Conservation (phyloP, 2,888 invertebrate species). For the Oconnorella tubifera region DNA sequence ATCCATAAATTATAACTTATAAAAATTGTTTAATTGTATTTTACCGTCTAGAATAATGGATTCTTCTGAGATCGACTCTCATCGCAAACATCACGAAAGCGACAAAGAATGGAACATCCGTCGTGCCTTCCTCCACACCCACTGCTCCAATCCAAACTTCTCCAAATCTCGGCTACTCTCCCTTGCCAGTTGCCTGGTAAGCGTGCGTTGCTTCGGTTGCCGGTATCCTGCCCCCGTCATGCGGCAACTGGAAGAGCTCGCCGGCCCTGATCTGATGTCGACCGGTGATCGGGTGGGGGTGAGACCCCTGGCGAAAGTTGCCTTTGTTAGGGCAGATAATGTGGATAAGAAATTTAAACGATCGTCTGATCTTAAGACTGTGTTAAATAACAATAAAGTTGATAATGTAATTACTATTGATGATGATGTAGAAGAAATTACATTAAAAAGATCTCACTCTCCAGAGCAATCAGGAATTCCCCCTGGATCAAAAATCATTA, state of each 20-base stretch:
- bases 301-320: not conserved
- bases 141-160: constrained; percentile 67
- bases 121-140: constrained; percentile 72
- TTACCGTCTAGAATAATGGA: no score
- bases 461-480: no score
- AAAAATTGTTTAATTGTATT: no score
- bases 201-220: constrained; percentile 81
- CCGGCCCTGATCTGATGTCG: not conserved
- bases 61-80: constrained; percentile 63
- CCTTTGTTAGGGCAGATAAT: no score
- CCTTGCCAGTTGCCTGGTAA: constrained; percentile 84
- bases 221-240: constrained; percentile 79
- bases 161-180: constrained; percentile 76
- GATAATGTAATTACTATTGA: no score
- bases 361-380: no score
- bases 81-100: constrained; percentile 72
- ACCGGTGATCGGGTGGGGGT: not conserved
- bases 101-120: constrained; percentile 86
- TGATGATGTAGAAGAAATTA: no score
- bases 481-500: no score
- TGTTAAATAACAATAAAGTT: no score
- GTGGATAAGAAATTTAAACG: no score
- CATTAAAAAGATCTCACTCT: no score
- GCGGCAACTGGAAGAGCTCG: constrained; percentile 69
- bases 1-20: no score